These are phyloP conservation scores for Diadegma fenestrale DNA, from an alignment of 2,888 invertebrate species.

Conservation along the genomic window DNA sequence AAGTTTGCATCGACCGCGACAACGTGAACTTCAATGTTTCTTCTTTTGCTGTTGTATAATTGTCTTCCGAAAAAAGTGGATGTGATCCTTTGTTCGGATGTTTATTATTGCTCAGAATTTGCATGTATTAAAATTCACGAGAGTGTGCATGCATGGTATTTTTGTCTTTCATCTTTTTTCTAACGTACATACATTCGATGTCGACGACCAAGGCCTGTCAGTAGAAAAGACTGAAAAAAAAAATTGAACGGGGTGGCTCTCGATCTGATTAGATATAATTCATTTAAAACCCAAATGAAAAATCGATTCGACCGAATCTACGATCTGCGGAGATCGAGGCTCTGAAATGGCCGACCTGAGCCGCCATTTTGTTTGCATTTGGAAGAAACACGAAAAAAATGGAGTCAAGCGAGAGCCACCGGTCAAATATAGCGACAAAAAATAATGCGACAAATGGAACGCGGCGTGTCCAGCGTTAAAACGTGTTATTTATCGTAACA, in stretches of 20 bases:
- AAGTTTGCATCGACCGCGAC: no score
- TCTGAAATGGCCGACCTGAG: not conserved
- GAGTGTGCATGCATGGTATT: not conserved
- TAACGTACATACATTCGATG: constrained; percentile 61
- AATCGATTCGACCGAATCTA: no score
- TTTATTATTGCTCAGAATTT: constrained; percentile 36
- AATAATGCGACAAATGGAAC: constrained; percentile 29
- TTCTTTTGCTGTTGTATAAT: not conserved
- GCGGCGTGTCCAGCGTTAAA: constrained; percentile 19
- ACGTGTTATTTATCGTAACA: constrained; percentile 42
- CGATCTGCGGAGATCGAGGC: not conserved
- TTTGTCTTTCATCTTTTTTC: not conserved
- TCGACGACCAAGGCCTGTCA: constrained; percentile 60
- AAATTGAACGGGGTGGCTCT: constrained; percentile 19
- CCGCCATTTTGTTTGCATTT: not conserved
- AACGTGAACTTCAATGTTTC: no score
- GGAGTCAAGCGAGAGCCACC: constrained; percentile 21
- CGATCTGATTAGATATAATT: no score
- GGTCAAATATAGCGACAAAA: constrained; percentile 29
- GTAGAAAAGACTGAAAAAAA: constrained; percentile 5
- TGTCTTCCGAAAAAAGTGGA: not conserved
- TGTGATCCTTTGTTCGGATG: constrained; percentile 2
- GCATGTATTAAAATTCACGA: constrained; percentile 9
- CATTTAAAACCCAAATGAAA: no score
- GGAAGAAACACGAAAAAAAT: not conserved